phyloP scores from a whole-genome alignment of 2,888 invertebrate genomes.

The Diachrysia chrysitis region DNA sequence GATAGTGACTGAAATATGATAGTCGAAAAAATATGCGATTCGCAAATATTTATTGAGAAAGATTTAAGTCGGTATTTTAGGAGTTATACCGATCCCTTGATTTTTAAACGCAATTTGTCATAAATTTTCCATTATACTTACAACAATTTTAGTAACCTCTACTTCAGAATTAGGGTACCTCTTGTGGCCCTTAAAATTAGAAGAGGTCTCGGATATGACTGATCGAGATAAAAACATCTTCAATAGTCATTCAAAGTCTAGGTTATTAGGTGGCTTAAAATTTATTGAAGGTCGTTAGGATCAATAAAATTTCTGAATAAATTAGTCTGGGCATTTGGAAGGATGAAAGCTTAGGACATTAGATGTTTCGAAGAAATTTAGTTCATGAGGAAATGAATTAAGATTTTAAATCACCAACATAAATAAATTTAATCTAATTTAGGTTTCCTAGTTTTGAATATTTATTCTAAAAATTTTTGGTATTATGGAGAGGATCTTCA shows the following conservation, averaged over 20 bases:
- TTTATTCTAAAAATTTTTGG: too few relatives aligned
- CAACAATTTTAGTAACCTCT: too few relatives aligned
- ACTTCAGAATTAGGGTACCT: neutral
- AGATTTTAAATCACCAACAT: neutral
- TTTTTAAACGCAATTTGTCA: neutral
- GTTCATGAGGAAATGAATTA: neutral
- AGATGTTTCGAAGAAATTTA: constrained; percentile 2
- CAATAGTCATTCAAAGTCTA: constrained; percentile 3
- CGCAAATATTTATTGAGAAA: neutral
- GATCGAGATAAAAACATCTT: constrained; percentile 2
- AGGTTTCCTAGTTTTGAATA: too few relatives aligned
- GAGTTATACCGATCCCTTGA: neutral
- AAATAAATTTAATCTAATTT: neutral
- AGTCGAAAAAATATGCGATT: constrained; percentile 5
- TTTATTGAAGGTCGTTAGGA: constrained; percentile 4
- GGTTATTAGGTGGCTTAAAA: neutral
- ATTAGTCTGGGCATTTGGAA: neutral
- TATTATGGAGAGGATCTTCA: too few relatives aligned
- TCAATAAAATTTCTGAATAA: neutral
- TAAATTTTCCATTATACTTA: neutral
- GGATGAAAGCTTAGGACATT: too few relatives aligned
- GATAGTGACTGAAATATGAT: constrained; percentile 24
- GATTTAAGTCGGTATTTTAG: neutral
- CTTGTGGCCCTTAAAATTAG: constrained; percentile 1
- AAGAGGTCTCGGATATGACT: constrained; percentile 4